Base-by-base conservation (phyloP, 2,113 vertebrate genomes). In the Oryzias woworae region DNA sequence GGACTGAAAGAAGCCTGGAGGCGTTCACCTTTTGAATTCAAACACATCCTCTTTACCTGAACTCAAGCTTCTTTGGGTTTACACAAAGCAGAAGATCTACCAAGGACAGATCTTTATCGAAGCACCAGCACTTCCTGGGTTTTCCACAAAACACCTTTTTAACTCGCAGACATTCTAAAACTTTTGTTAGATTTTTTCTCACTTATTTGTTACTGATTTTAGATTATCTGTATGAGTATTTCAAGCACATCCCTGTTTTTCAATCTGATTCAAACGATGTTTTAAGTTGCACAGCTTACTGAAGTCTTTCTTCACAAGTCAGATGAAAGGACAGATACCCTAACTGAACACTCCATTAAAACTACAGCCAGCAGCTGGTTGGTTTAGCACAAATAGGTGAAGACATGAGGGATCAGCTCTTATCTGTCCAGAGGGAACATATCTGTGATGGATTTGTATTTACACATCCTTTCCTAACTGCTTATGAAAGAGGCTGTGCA, bases 91-190 rank as follows among this genome's bases (percentile, higher is more conserved):
- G 67, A 80, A 73, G 71, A 85, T 85, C 78, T 84, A 83, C 60
- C 53, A 14, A 59, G 5, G 26, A 75, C 72, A 88, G 89, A 90
- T 91, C 58, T 47, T 78, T 85, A 91, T 92, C 91, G 4, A 26
- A 50, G 68, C 66, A 87, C 62, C 54, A 67, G 66, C 43, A 65
- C 86, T 90, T 90, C 85, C 87, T 86, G 81, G 63, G 73, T 66
- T 71, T 68, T 75, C 81, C 78, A 81, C 56, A 76, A 74, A 82
- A 75, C 59, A 71, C 55, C 55, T 69, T 55, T 26, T n/a, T 28
- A 70, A 28, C 47, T 67, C 41, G 23, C 61, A 18, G 22, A 58
- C 57, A 16, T n/a, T 50, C 28, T 48, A 22, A 36, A 26, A 8
- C 18, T 59, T 23, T 52, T 22, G 22, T 36, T 20, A n/a, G 18